Base-by-base conservation (phyloP, 2,888 invertebrate species). In the Sabatieria punctata region DNA sequence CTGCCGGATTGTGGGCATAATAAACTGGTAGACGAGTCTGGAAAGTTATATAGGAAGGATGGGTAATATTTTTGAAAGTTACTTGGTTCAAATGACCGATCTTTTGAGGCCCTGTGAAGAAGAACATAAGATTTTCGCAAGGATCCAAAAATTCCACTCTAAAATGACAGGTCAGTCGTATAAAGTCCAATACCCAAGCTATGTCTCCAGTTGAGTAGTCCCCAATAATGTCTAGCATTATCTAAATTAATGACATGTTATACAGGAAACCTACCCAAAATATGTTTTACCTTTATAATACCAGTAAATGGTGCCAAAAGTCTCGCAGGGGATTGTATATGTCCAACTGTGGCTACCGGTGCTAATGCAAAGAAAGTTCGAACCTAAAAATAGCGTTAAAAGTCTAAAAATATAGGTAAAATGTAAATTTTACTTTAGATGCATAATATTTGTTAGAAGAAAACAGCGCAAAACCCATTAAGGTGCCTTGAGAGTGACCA, bases 41-140 rank as follows among this genome's bases (percentile, higher is more conserved):
- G 2, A 51, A 38, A 19, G 8, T 8, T 30, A 30, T 15, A n/a
- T n/a, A n/a, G n/a, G n/a, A n/a, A n/a, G n/a, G n/a, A n/a, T n/a
- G n/a, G n/a, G n/a, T n/a, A n/a, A n/a, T n/a, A n/a, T n/a, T n/a
- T n/a, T n/a, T n/a, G n/a, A n/a, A n/a, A n/a, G n/a, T n/a, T 18
- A 43, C 47, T 27, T 47, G 66, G 59, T 83, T 79, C 50, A 81
- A 75, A 61, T 82, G 76, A 19, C 68, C 68, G 43, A 19, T 42
- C 11, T 71, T 69, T 60, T 84, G 81, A 57, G 76, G 60, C 83
- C 84, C 85, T 53, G 75, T 75, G 1, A 82, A 54, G 6, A 78
- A 65, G 60, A 82, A 82, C 48, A 84, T 54, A 0, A 77, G 60
- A 61, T 80, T 78, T 57, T 77, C 75, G 61, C 83, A 83, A 42